phyloP scores from a whole-genome alignment of 2,797 vertebrate genomes.

The Pseudochaenichthys georgianus region DNA sequence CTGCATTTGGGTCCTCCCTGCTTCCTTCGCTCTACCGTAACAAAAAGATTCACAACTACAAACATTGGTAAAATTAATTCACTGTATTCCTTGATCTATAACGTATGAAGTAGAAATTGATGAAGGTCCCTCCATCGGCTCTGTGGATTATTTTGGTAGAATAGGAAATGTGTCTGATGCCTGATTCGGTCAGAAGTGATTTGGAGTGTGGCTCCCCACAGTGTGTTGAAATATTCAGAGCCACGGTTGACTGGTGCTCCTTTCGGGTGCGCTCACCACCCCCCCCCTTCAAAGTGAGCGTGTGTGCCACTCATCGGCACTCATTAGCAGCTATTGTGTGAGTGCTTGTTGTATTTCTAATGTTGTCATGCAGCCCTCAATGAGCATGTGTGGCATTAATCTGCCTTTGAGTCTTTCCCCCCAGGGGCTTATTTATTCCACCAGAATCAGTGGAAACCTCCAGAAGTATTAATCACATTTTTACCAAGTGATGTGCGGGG shows the following conservation, averaged over 20 bases:
- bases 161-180: neutral
- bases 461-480: neutral
- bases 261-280: constrained; percentile 11
- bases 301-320: constrained; percentile 17
- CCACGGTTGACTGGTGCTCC: constrained; percentile 2
- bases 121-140: neutral
- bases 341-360: constrained; percentile 40
- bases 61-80: neutral
- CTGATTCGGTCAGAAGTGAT: neutral
- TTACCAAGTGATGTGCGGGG: neutral
- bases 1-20: no score
- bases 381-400: constrained; percentile 48
- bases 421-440: constrained; percentile 19
- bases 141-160: neutral
- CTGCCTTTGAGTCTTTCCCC: constrained; percentile 10
- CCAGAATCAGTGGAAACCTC: neutral
- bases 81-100: no score
- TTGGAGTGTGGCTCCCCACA: neutral
- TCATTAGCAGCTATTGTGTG: constrained; percentile 35
- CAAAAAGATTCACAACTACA: no score
- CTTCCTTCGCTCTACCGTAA: no score
- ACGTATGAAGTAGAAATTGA: neutral
- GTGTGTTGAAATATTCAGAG: neutral
- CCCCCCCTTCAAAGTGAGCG: constrained; percentile 1
- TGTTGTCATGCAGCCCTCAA: constrained; percentile 46